Percentiles rank a stretch among this genome's conserved stretches.
Evolutionary conservation across 2,888 invertebrate species (phyloP).

Genomic region (Diloba caeruleocephala): DNA sequence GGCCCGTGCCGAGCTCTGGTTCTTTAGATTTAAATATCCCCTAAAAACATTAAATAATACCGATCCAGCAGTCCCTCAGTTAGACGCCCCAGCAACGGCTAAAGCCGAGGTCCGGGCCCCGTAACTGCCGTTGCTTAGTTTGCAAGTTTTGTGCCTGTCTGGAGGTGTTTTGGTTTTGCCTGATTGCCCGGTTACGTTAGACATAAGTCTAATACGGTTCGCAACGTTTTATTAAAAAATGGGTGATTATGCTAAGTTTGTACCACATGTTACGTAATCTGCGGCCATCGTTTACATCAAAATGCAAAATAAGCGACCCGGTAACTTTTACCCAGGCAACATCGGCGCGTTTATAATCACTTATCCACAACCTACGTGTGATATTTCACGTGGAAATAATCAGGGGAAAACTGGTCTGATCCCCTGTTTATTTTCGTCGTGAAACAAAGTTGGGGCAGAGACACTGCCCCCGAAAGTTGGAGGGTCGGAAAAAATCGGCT

Average conservation of each 20-base stretch:
- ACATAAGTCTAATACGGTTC: too few relatives aligned
- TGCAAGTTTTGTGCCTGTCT: too few relatives aligned
- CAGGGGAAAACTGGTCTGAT: constrained; percentile 67
- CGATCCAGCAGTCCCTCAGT: too few relatives aligned
- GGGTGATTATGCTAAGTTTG: constrained; percentile 8
- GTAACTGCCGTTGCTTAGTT: too few relatives aligned
- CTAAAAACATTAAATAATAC: too few relatives aligned
- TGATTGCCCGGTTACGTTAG: too few relatives aligned
- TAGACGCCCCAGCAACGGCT: too few relatives aligned
- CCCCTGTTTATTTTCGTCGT: constrained; percentile 74
- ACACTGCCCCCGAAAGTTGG: constrained; percentile 65
- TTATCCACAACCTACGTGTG: constrained; percentile 47
- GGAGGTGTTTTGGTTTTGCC: too few relatives aligned
- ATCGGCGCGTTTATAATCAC: constrained; percentile 37
- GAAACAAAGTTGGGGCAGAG: constrained; percentile 59
- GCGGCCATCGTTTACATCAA: constrained; percentile 8
- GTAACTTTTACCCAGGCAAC: constrained; percentile 31
- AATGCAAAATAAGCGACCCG: constrained; percentile 14
- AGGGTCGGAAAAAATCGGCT: constrained; percentile 73
- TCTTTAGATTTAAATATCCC: too few relatives aligned
- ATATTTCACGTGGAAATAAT: constrained; percentile 68
- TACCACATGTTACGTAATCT: constrained; percentile 19
- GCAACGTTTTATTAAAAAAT: too few relatives aligned
- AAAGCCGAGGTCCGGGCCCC: too few relatives aligned
- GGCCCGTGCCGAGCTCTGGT: too few relatives aligned